Percentiles rank a stretch among this genome's conserved stretches.
These are phyloP conservation scores for Epizoanthus fatuus DNA, from an alignment of 92 coral and sea anemone species.

Conservation along the genomic window DNA sequence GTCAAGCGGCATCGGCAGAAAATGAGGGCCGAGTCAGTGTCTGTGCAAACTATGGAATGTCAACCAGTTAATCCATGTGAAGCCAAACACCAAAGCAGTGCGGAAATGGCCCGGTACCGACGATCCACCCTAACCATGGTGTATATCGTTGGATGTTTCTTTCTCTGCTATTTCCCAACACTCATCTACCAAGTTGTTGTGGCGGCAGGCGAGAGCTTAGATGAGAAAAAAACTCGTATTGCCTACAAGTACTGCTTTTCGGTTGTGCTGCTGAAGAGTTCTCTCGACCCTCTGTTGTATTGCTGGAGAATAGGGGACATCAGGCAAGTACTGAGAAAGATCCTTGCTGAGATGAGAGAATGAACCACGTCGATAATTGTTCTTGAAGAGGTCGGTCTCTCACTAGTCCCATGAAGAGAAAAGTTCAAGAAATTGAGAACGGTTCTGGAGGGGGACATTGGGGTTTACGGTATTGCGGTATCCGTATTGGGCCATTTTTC, in stretches of 20 bases:
- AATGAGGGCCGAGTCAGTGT: slow-evolving; percentile 9
- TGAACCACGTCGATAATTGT: neutral
- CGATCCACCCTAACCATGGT: slow-evolving; percentile 39
- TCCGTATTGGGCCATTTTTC: too few relatives aligned
- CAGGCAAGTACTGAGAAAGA: slow-evolving; percentile 19
- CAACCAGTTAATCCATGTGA: neutral
- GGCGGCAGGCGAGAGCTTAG: neutral
- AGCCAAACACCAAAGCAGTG: neutral
- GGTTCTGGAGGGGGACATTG: too few relatives aligned
- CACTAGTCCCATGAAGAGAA: too few relatives aligned
- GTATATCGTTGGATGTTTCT: slow-evolving; percentile 24
- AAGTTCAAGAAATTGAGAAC: too few relatives aligned
- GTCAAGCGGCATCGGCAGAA: slow-evolving; percentile 25
- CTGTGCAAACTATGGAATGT: neutral
- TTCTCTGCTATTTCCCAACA: slow-evolving; percentile 33
- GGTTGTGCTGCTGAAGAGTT: slow-evolving; percentile 28
- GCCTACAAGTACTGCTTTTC: slow-evolving; percentile 41
- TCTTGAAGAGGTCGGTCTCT: neutral
- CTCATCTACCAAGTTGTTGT: slow-evolving; percentile 23
- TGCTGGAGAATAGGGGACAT: slow-evolving; percentile 42
- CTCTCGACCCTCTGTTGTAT: slow-evolving; percentile 25
- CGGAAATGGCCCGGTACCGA: slow-evolving; percentile 28
- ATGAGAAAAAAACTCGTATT: slow-evolving; percentile 7
- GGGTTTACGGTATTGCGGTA: too few relatives aligned
- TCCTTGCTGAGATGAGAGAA: slow-evolving; percentile 8